Evolutionary conservation across 2,888 invertebrate species (phyloP).

Genomic region (Microplitis manilae): DNA sequence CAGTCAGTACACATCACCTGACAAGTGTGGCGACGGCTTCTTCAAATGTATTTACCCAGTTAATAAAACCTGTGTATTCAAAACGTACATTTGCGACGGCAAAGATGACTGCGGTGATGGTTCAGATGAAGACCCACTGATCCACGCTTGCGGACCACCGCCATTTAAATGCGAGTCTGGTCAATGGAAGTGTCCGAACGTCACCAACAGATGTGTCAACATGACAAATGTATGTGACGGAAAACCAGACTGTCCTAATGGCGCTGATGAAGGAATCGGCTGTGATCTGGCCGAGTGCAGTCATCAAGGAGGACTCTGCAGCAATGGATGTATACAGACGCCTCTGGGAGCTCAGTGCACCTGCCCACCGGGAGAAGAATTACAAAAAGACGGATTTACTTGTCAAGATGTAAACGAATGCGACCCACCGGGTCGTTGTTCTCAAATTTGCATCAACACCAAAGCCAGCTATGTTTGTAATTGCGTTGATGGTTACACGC

Average conservation of each 20-base stretch:
- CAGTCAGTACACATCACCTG: slow-evolving; percentile 73
- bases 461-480: slow-evolving; percentile 92
- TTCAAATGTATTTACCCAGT: slow-evolving; percentile 80
- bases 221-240: slow-evolving; percentile 91
- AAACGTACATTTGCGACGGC: slow-evolving; percentile 94
- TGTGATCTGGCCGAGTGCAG: slow-evolving; percentile 87
- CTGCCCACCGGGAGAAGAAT: slow-evolving; percentile 90
- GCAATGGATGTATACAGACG: slow-evolving; percentile 88
- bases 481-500: slow-evolving; percentile 87
- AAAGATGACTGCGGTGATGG: slow-evolving; percentile 94
- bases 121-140: slow-evolving; percentile 86
- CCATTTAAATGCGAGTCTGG: slow-evolving; percentile 83
- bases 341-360: slow-evolving; percentile 90
- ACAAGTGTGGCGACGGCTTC: slow-evolving; percentile 83
- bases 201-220: slow-evolving; percentile 86
- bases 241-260: slow-evolving; percentile 92
- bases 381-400: slow-evolving; percentile 79
- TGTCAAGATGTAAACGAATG: slow-evolving; percentile 93
- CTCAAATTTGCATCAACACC: slow-evolving; percentile 91
- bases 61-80: slow-evolving; percentile 90
- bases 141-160: slow-evolving; percentile 86
- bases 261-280: slow-evolving; percentile 91
- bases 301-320: slow-evolving; percentile 84
- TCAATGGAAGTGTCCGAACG: slow-evolving; percentile 91
- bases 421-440: slow-evolving; percentile 89